Evolutionary conservation across 2,797 vertebrate species (phyloP), one percentile per base, ranked within the genome.

Genomic region (Psittacula derbiana): DNA sequence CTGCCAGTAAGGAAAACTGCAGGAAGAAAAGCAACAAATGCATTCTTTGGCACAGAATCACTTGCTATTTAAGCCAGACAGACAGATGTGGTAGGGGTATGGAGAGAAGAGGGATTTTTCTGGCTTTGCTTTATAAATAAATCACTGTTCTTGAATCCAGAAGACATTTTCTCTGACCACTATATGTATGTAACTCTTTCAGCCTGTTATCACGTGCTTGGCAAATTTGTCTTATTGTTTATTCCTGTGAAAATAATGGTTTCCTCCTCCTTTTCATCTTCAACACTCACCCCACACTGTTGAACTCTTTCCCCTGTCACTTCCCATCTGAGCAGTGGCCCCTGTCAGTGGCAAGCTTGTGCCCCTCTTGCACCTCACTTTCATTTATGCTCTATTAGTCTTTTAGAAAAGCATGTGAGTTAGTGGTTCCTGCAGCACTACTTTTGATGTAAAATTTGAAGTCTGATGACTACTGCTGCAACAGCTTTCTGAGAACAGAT

Each of bases 41-140:
- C 49, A 75, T 93, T 96, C 76, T 31, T 93, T 93, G 87, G 67
- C 60, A 2, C 1, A 2, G 82, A 92, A 79, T 73, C 43, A 30
- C 73, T 88, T 93, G 76, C 62, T 86, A 12, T 73, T 75, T 38
- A 81, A 94, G 80, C 93, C 89, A 71, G 33, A 52, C 44, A 86
- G 85, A 86, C 31, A 94, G 92, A 93, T 96, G 87, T 86, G 87
- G 81, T 81, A 90, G 66, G 80, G 91, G 52, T 79, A 96, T 75
- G 75, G 58, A 58, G 70, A 92, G 55, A 79, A 79, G n/a, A 60
- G 31, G 52, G 72, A 90, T 92, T 95, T 85, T 89, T 92, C 73
- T 86, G 91, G 87, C 83, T 94, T 94, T 57, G 43, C 88, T 93
- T 93, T 79, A 94, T 91, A 95, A 93, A 92, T 94, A 96, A 93